Evolutionary conservation across 2,888 invertebrate species (phyloP).

Genomic region (Agriotes lineatus): DNA sequence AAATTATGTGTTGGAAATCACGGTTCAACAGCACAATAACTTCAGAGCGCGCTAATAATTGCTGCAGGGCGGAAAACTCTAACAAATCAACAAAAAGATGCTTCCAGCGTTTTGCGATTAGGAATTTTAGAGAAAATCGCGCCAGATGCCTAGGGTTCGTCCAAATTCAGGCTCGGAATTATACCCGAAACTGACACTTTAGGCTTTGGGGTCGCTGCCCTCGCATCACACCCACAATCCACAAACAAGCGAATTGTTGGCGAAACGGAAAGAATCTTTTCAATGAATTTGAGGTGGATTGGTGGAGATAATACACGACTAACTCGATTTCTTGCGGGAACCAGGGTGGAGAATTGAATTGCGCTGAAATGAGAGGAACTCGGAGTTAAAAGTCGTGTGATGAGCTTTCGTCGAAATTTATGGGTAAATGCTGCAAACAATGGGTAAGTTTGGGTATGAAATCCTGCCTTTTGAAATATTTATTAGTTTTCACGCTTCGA

Average conservation of each 20-base stretch:
- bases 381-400: slow-evolving; percentile 33
- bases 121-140: not conserved
- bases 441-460: slow-evolving; percentile 3
- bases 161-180: not conserved
- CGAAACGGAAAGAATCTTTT: slow-evolving; percentile 28
- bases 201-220: slow-evolving; percentile 18
- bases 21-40: not conserved
- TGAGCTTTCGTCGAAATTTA: slow-evolving; percentile 25
- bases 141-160: not conserved
- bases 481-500: slow-evolving; percentile 14
- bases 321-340: slow-evolving; percentile 27
- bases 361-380: slow-evolving; percentile 17
- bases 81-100: not conserved
- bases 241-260: slow-evolving; percentile 28
- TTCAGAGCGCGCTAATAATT: not conserved
- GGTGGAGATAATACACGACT: slow-evolving; percentile 29
- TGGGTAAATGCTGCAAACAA: slow-evolving; percentile 31
- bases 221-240: slow-evolving; percentile 10
- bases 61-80: not conserved
- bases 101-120: not conserved
- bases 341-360: slow-evolving; percentile 21
- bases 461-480: slow-evolving; percentile 24
- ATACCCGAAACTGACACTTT: slow-evolving; percentile 6
- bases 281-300: slow-evolving; percentile 33
- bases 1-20: not conserved